Conservation (phyloP, 2,888 invertebrate genomes). For the Electrophaes corylata region DNA sequence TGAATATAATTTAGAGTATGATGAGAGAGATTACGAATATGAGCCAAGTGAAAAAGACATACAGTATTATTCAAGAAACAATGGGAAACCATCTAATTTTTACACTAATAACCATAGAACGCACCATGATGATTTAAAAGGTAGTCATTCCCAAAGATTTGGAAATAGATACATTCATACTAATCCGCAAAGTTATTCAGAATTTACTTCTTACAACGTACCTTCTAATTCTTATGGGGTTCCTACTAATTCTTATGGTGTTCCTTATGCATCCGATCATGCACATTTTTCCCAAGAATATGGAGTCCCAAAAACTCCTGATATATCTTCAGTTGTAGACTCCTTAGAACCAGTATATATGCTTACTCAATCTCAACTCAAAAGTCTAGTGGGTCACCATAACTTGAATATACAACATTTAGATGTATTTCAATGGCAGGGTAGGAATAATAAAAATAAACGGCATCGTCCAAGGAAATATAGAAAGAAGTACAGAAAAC, state of each 20-base stretch:
- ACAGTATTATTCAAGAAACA: neutral
- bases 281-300: constrained; percentile 28
- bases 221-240: constrained; percentile 28
- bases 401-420: constrained; percentile 72
- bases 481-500: constrained; percentile 50
- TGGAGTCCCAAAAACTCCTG: constrained; percentile 34
- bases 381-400: constrained; percentile 64
- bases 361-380: constrained; percentile 69
- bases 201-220: constrained; percentile 20
- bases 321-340: constrained; percentile 32
- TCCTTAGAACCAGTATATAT: constrained; percentile 70
- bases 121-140: constrained; percentile 27
- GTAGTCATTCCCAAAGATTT: constrained; percentile 34
- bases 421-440: constrained; percentile 59
- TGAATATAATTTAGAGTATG: constrained; percentile 51
- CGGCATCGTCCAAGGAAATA: constrained; percentile 53
- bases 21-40: constrained; percentile 51
- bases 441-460: constrained; percentile 17
- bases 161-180: constrained; percentile 26
- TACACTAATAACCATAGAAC: constrained; percentile 22
- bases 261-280: constrained; percentile 37
- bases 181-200: constrained; percentile 16
- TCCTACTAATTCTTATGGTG: constrained; percentile 6
- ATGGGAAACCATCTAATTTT: constrained; percentile 33
- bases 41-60: constrained; percentile 30